These are phyloP conservation scores for Drosophila basisetae DNA, from an alignment of 2,888 invertebrate genomes.

Conservation along the genomic window DNA sequence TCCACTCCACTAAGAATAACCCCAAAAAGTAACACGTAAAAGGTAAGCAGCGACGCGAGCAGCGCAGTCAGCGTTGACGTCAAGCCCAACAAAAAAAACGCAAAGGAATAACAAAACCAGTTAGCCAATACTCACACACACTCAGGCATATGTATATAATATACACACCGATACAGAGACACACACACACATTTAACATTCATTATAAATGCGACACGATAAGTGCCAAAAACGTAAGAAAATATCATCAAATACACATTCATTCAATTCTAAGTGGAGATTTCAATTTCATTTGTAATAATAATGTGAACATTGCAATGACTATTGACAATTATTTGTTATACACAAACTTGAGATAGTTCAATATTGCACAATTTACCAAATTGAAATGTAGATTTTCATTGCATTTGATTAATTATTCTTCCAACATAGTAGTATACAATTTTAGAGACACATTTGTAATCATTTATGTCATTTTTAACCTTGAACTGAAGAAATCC, in stretches of 20 bases:
- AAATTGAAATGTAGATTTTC: conserved; percentile 7
- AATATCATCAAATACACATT: conserved; percentile 53
- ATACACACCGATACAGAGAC: conserved; percentile 5
- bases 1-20: conserved; percentile 66
- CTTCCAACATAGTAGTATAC: not conserved
- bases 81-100: conserved; percentile 50
- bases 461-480: conserved; percentile 9
- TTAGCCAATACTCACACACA: conserved; percentile 61
- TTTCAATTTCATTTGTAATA: conserved; percentile 69
- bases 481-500: conserved; percentile 43
- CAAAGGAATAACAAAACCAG: conserved; percentile 70
- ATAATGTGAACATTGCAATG: conserved; percentile 22
- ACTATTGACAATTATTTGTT: conserved; percentile 4
- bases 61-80: conserved; percentile 37
- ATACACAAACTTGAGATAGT: conserved; percentile 7
- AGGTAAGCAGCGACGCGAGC: conserved; percentile 59
- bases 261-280: conserved; percentile 59
- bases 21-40: conserved; percentile 73
- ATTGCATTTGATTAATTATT: conserved; percentile 8
- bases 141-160: conserved; percentile 16
- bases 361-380: conserved; percentile 13
- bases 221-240: conserved; percentile 55
- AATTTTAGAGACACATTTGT: not conserved
- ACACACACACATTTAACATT: conserved; percentile 28
- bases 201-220: conserved; percentile 42